Conservation (phyloP, 2,888 invertebrate genomes). For the Idaea dimidiata region DNA sequence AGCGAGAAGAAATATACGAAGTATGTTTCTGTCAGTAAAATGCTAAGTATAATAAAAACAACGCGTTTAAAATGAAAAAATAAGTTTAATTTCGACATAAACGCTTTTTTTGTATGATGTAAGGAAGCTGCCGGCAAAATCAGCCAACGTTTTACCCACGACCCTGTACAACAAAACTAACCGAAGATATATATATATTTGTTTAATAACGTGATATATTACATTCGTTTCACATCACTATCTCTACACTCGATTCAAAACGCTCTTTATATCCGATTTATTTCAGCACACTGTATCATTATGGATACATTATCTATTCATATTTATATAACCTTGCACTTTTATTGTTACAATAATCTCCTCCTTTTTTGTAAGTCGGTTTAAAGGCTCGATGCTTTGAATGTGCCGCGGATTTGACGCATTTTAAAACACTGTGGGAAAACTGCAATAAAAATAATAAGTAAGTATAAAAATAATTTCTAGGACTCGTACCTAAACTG, state of each 20-base stretch:
- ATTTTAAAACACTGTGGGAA: neutral
- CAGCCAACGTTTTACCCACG: neutral
- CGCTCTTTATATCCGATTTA: neutral
- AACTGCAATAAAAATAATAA: neutral
- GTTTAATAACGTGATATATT: neutral
- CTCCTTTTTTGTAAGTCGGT: too few species aligned
- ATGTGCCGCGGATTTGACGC: neutral
- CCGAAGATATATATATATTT: neutral
- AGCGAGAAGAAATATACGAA: too few species aligned
- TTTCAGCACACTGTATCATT: conserved; percentile 1
- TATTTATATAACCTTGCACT: neutral
- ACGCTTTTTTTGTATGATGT: neutral
- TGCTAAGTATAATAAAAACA: neutral
- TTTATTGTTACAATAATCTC: neutral
- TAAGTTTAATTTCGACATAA: neutral
- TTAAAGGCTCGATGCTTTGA: neutral
- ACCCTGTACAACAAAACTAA: neutral
- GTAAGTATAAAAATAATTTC: neutral
- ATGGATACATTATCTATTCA: neutral
- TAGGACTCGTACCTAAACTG: too few species aligned
- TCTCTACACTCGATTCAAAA: conserved; percentile 6
- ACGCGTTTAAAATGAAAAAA: neutral
- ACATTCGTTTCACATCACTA: conserved; percentile 1
- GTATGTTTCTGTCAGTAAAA: too few species aligned
- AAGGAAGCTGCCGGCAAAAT: neutral